Percentiles rank a stretch among this genome's conserved stretches.
These are phyloP conservation scores for Drosophila ustulata DNA, from an alignment of 2,888 invertebrate species.

Conservation along the genomic window DNA sequence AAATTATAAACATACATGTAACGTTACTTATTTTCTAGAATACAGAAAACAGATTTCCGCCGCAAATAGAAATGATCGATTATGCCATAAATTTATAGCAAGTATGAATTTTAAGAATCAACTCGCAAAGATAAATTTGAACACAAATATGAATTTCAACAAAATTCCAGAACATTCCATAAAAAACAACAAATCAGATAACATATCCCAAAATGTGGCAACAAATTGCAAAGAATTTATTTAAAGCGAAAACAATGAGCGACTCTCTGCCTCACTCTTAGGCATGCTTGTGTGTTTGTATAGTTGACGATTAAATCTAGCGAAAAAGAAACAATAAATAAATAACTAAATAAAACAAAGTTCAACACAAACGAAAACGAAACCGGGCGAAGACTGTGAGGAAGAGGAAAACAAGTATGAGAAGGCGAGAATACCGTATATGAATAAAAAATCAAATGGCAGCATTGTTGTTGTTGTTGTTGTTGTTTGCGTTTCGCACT, in stretches of 20 bases:
- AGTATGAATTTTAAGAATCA: neutral
- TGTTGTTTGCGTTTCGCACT: slow-evolving; percentile 60
- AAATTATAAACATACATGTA: neutral
- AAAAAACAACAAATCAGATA: neutral
- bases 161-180: slow-evolving; percentile 5
- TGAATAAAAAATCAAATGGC: slow-evolving; percentile 50
- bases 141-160: no score
- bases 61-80: neutral
- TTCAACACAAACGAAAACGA: slow-evolving; percentile 26
- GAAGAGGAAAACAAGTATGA: slow-evolving; percentile 7
- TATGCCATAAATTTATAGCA: neutral
- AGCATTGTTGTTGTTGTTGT: slow-evolving; percentile 49
- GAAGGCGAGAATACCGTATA: slow-evolving; percentile 38
- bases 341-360: slow-evolving; percentile 22
- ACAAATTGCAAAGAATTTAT: slow-evolving; percentile 4
- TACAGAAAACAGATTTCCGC: neutral
- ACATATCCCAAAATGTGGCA: neutral
- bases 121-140: no score
- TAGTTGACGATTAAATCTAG: slow-evolving; percentile 34
- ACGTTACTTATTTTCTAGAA: neutral
- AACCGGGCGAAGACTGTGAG: slow-evolving; percentile 10
- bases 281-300: slow-evolving; percentile 2
- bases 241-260: slow-evolving; percentile 9
- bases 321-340: slow-evolving; percentile 23
- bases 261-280: neutral